Base-by-base conservation (phyloP, 2,888 invertebrate species). In the Ramazzottius varieornatus region DNA sequence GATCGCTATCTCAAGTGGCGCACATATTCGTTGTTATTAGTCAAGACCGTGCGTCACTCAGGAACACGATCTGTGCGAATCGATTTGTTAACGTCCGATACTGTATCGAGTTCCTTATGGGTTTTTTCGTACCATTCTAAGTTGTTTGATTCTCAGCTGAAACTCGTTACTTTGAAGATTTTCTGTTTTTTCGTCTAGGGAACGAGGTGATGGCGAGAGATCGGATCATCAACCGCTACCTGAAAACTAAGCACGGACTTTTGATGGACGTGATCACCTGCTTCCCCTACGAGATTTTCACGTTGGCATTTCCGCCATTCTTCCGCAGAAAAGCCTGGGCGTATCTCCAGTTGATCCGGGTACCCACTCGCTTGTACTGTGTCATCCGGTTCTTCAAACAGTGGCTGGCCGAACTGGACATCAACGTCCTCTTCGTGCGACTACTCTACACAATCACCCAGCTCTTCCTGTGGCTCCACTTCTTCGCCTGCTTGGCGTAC, bases 231-330 rank as follows among this genome's bases (percentile, higher is more conserved):
- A 16, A 54, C 4, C 54, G 54, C 4, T 64, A 64, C 24, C n/a
- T 33, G 32, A 16, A 32, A 16, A 32, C 20, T 4, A 13, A 4
- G 4, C 4, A 64, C n/a, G 66, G 65, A 65, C 67, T 70, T 63
- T 24, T 67, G 2, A 32, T 69, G 20, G 70, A 70, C 40, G 46
- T 68, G 16, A 4, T 67, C 1, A 32, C 65, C 29, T 64, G 64
- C 33, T 66, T 68, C 20, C 70, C 70, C 13, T 40, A 67, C 1
- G 70, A 70, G 32, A 4, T 70, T 16, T 40, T 70, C n/a, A 64
- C 63, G 1, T 33, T 66, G 20, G 46, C 65, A 13, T 40, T 46
- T 40, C 46, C 66, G 24, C 32, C 63, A 54, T 13, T 29, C 16
- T 13, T 66, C 16, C 8, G 33, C 16, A 8, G 24, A 32, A 4